Percentiles rank a stretch among this genome's conserved stretches.
Conservation (phyloP, 2,888 invertebrate genomes). For the Drosophila kuntzei region DNA sequence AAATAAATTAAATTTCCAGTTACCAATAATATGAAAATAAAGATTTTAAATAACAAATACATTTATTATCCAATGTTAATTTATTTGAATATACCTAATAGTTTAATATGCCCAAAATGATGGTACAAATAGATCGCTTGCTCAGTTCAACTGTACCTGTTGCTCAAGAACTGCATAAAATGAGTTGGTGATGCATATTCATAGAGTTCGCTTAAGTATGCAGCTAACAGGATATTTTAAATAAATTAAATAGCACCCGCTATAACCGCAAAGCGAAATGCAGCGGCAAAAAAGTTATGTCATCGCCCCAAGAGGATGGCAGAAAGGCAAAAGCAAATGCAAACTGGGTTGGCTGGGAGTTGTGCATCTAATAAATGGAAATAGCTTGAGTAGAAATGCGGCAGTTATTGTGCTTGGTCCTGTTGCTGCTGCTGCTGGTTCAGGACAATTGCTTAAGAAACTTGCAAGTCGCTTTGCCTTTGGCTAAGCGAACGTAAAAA, state of each 20-base stretch:
- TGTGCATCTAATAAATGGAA: slow-evolving; percentile 78
- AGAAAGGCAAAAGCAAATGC: background rate
- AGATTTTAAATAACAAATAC: too few relatives aligned
- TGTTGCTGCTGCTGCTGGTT: slow-evolving; percentile 30
- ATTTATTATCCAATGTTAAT: background rate
- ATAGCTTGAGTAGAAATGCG: slow-evolving; percentile 36
- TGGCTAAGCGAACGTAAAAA: slow-evolving; percentile 79
- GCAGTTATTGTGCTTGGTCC: slow-evolving; percentile 33
- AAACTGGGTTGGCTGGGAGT: slow-evolving; percentile 34
- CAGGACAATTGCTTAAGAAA: slow-evolving; percentile 73
- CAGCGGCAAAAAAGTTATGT: slow-evolving; percentile 63
- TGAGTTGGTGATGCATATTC: slow-evolving; percentile 20
- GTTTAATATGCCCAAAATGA: background rate
- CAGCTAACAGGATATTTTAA: slow-evolving; percentile 52
- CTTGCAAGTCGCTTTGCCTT: slow-evolving; percentile 70
- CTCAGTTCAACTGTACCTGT: slow-evolving; percentile 10
- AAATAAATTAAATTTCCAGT: background rate
- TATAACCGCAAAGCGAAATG: slow-evolving; percentile 57
- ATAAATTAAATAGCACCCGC: slow-evolving; percentile 47
- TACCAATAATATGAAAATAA: too few relatives aligned
- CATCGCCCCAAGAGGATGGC: slow-evolving; percentile 33
- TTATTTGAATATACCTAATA: background rate
- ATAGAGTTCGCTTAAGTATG: slow-evolving; percentile 11
- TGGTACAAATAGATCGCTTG: background rate
- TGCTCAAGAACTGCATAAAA: slow-evolving; percentile 15